Base-by-base conservation (phyloP, 2,797 vertebrate species). In the Florisuga fusca region DNA sequence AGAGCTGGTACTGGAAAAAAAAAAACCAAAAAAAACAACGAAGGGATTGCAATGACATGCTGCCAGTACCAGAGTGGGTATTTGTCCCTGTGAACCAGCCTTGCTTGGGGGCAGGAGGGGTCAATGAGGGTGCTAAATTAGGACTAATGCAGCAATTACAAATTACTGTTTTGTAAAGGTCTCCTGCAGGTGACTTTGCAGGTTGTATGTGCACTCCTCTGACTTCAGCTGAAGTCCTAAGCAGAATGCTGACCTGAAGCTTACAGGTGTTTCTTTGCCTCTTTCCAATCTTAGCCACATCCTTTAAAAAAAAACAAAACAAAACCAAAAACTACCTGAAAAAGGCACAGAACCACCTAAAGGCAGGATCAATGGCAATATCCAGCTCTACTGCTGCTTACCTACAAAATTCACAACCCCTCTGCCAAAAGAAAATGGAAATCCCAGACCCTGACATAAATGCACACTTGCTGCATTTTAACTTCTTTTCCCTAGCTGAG, bases 151-250 rank as follows among this genome's bases (percentile, higher is more conserved):
- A 73, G 45, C 58, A 95, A 69, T 88, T 88, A 72, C 2, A 15
- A 93, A 73, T 90, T 86, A 33, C 1, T 94, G 46, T 64, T 94
- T 72, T 79, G 38, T 63, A 72, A 80, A 94, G 18, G n/a, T 75
- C 82, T 94, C 82, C 73, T 75, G 25, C 0, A 2, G 80, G 62
- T 79, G 34, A 61, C 63, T 91, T 89, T 66, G 57, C 45, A 72
- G 6, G 45, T 36, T 0, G 0, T 10, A 7, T 7, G 7, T 54
- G 38, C 19, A 4, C n/a, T 69, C 18, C 20, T 46, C 26, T 78
- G 29, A 33, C n/a, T 58, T 69, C 69, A 33, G 62, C 27, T 82
- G 17, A 73, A 88, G 31, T 62, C 46, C 46, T 67, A 26, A 22
- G 31, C 23, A 51, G 7, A 38, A 23, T 45, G 33, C 58, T 54